Percentiles rank a stretch among this genome's conserved stretches.
Conservation (phyloP, 2,797 vertebrate genomes). For the Florisuga fusca region DNA sequence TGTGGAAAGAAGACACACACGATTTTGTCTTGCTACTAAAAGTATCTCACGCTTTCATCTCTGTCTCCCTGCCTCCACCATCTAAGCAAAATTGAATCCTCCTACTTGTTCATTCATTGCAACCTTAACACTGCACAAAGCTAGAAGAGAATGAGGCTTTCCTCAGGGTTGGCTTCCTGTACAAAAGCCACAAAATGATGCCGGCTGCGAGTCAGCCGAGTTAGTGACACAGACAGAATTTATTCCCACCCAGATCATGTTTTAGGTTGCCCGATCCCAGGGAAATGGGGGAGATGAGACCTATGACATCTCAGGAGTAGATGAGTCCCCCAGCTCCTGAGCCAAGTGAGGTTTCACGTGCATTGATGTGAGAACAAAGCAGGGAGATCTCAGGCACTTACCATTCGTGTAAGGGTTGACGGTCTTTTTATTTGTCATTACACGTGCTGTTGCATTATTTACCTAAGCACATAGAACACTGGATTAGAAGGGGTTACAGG, state of each 20-base stretch:
- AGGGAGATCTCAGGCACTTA: constrained; percentile 74
- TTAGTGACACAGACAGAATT: rapidly evolving
- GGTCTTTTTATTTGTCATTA: constrained; percentile 98
- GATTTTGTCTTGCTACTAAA: not conserved
- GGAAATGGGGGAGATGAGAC: not conserved
- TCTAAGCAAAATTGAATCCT: not conserved
- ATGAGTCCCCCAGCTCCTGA: not conserved
- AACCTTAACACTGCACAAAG: not conserved
- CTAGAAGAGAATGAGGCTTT: rapidly evolving
- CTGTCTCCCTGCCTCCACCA: not conserved
- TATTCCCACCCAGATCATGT: rapidly evolving
- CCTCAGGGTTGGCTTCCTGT: not conserved
- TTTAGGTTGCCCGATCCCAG: not conserved
- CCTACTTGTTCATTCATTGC: not conserved
- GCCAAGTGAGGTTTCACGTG: not conserved
- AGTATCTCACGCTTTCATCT: not conserved
- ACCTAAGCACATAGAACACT: constrained; percentile 84
- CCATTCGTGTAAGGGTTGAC: constrained; percentile 97
- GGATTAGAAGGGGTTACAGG: constrained; percentile 67
- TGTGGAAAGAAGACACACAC: not conserved
- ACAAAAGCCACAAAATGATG: not conserved
- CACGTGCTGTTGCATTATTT: constrained; percentile 93
- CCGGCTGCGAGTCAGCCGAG: not conserved
- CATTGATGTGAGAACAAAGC: not conserved
- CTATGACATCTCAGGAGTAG: not conserved